Evolutionary conservation across 2,888 invertebrate genomes (phyloP).

Genomic region (Emmelina monodactyla): DNA sequence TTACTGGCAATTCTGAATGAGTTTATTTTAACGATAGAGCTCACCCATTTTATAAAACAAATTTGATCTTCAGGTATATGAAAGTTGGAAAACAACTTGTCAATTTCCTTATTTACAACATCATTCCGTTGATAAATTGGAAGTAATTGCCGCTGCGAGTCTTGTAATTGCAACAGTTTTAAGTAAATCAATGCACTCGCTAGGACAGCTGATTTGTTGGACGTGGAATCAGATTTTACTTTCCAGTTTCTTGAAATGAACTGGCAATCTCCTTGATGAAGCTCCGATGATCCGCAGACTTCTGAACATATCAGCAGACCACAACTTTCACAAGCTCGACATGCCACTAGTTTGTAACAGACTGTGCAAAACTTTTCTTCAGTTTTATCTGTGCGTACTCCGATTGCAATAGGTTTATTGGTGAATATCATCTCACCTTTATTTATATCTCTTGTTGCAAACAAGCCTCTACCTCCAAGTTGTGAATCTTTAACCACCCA

Average conservation of each 20-base stretch:
- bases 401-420: constrained; percentile 72
- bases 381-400: constrained; percentile 65
- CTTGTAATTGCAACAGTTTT: constrained; percentile 29
- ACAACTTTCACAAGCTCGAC: constrained; percentile 67
- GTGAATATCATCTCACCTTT: constrained; percentile 71
- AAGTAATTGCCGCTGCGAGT: constrained; percentile 49
- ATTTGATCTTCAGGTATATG: constrained; percentile 56
- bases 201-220: constrained; percentile 21
- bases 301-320: constrained; percentile 71
- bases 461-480: constrained; percentile 74
- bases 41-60: constrained; percentile 55
- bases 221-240: constrained; percentile 20
- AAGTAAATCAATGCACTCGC: constrained; percentile 32
- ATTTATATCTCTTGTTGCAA: constrained; percentile 69
- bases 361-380: constrained; percentile 66
- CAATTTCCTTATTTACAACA: constrained; percentile 49
- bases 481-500: constrained; percentile 69
- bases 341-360: constrained; percentile 62
- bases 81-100: constrained; percentile 44
- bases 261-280: constrained; percentile 69
- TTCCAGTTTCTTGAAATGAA: constrained; percentile 63
- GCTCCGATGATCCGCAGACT: constrained; percentile 60
- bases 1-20: constrained; percentile 66
- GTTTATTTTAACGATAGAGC: constrained; percentile 69
- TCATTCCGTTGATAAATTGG: constrained; percentile 44